phyloP scores from a whole-genome alignment of 2,797 vertebrate genomes.

The Phaenicophaeus curvirostris region DNA sequence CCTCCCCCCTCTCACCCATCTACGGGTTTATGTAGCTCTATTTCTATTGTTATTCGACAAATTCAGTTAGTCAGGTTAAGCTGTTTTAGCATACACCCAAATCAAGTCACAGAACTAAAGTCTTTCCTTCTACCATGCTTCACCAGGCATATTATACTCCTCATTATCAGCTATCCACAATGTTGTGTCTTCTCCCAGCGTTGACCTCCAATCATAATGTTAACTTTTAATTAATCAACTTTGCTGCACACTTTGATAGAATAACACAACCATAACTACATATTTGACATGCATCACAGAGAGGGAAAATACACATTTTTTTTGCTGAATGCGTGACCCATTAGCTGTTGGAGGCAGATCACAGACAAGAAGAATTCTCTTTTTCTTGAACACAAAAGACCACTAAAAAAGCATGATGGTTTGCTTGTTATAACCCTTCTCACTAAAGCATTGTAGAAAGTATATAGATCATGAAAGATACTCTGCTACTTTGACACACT shows the following conservation, averaged over 20 bases:
- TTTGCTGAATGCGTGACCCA: not conserved
- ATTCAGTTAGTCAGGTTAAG: not conserved
- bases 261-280: not conserved
- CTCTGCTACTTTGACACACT: not conserved
- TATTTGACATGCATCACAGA: not conserved
- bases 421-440: not conserved
- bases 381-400: not conserved
- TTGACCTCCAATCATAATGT: not conserved
- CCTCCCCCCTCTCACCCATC: not conserved
- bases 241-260: not conserved
- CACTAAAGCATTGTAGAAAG: not conserved
- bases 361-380: not conserved
- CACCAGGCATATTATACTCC: not conserved
- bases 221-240: constrained; percentile 58
- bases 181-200: not conserved
- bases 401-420: not conserved
- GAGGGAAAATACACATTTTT: not conserved
- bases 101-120: not conserved
- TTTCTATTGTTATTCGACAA: not conserved
- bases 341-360: not conserved
- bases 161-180: not conserved
- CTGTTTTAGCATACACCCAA: not conserved
- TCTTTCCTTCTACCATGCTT: not conserved
- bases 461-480: not conserved
- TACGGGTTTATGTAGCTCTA: not conserved